Percentiles rank a stretch among this genome's conserved stretches.
Conservation (phyloP, 1,140 invertebrate species). For the Halesus radiatus region DNA sequence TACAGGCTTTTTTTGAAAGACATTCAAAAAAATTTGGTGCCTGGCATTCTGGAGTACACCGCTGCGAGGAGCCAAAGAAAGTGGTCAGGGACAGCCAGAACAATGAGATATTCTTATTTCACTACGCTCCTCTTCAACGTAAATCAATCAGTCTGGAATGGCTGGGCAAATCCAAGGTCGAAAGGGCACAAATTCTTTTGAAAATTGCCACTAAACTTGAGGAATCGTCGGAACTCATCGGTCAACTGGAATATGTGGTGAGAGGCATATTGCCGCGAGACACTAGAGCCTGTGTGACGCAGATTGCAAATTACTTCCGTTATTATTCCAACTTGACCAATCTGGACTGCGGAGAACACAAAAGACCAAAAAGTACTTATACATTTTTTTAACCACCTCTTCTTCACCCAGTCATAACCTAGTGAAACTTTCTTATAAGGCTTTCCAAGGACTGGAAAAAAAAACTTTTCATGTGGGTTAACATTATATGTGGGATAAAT, state of each 20-base stretch:
- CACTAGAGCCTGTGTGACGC: slow-evolving; percentile 55
- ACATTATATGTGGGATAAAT: too few relatives aligned
- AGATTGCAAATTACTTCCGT: slow-evolving; percentile 58
- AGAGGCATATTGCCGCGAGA: slow-evolving; percentile 58
- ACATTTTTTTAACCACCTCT: not conserved
- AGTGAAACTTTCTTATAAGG: too few relatives aligned
- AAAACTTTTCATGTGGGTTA: too few relatives aligned
- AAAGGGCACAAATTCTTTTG: slow-evolving; percentile 38
- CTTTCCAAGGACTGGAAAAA: too few relatives aligned
- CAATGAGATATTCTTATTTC: not conserved
- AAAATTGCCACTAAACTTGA: slow-evolving; percentile 58
- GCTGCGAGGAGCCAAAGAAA: not conserved
- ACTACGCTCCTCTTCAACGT: not conserved
- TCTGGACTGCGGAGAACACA: too few relatives aligned
- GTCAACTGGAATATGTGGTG: slow-evolving; percentile 58
- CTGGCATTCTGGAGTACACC: not conserved
- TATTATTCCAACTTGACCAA: slow-evolving; percentile 57
- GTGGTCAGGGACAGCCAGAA: not conserved
- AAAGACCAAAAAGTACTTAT: too few relatives aligned
- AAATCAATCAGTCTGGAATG: not conserved
- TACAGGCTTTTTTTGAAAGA: not conserved
- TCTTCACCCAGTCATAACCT: not conserved
- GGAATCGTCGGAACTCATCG: slow-evolving; percentile 56
- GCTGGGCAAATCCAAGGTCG: not conserved
- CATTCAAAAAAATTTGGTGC: not conserved